Conservation (phyloP, 2,797 vertebrate species). For the Acridotheres tristis region DNA sequence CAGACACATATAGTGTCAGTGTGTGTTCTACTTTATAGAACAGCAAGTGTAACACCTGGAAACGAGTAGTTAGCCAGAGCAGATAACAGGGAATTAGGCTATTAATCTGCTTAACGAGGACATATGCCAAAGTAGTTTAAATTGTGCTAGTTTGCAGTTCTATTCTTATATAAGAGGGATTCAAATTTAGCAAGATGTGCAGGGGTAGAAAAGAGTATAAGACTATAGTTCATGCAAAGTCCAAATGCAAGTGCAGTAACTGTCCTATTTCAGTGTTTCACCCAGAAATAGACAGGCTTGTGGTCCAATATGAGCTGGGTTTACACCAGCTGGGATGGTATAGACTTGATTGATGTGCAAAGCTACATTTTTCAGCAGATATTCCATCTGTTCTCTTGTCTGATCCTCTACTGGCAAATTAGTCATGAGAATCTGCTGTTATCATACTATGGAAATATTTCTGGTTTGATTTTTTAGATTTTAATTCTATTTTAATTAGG, state of each 20-base stretch:
- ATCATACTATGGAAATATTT: background rate
- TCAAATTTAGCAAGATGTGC: background rate
- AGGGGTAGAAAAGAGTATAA: background rate
- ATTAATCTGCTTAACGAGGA: constrained; percentile 45
- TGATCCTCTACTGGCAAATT: background rate
- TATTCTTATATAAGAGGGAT: background rate
- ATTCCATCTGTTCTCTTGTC: background rate
- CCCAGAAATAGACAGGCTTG: background rate
- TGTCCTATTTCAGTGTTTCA: background rate
- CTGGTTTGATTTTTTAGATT: background rate
- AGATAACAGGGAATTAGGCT: constrained; percentile 48
- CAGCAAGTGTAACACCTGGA: constrained; percentile 17
- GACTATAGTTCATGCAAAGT: background rate
- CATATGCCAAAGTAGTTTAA: constrained; percentile 43
- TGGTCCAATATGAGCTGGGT: background rate
- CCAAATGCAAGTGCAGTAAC: background rate
- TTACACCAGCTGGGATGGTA: background rate
- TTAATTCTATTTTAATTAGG: background rate
- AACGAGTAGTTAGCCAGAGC: background rate
- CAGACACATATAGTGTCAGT: background rate
- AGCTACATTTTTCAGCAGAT: background rate
- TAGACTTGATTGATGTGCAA: background rate
- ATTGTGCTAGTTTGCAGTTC: constrained; percentile 45
- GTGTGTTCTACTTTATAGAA: background rate
- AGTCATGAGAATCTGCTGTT: background rate